A percentile compares a stretch with the other conserved stretches of the same genome.
These are phyloP conservation scores for Mungos mungo DNA, from an alignment of 2,113 vertebrate species.

Conservation along the genomic window DNA sequence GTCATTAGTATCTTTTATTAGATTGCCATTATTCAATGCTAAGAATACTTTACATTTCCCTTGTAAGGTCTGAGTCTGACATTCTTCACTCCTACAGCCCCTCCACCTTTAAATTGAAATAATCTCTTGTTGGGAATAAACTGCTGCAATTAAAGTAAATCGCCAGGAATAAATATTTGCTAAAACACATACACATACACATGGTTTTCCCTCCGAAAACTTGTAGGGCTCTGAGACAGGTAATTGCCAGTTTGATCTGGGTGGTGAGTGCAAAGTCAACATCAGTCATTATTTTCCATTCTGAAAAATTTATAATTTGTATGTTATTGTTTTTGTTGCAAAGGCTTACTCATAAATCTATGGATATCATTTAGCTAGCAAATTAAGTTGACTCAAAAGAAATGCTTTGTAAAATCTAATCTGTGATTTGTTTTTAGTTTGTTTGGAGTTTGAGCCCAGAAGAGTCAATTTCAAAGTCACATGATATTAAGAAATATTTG, in stretches of 20 bases:
- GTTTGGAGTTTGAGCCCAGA: slow-evolving; percentile 62
- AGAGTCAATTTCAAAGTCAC: slow-evolving; percentile 2
- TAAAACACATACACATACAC: background rate
- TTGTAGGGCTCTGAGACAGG: background rate
- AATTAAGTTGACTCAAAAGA: slow-evolving; percentile 62
- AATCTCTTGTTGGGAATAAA: slow-evolving; percentile 43
- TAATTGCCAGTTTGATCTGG: slow-evolving; percentile 4
- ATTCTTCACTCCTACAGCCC: slow-evolving; percentile 23
- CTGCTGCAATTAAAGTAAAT: slow-evolving; percentile 64
- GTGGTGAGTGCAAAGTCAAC: background rate
- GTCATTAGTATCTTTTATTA: slow-evolving; percentile 72
- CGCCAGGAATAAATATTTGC: slow-evolving; percentile 68
- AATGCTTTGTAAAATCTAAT: slow-evolving; percentile 71
- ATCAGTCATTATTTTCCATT: background rate
- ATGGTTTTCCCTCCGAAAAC: background rate
- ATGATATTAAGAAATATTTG: background rate
- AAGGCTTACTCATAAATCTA: slow-evolving; percentile 68
- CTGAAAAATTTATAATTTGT: slow-evolving; percentile 65
- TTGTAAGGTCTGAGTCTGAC: slow-evolving; percentile 24
- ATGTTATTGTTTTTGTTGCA: slow-evolving; percentile 56
- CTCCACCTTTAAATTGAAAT: slow-evolving; percentile 51
- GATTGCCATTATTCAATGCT: slow-evolving; percentile 66
- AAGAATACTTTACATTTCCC: slow-evolving; percentile 33
- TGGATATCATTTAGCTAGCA: slow-evolving; percentile 75
- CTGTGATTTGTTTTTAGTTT: slow-evolving; percentile 54